Evolutionary conservation across 2,113 vertebrate genomes (phyloP).

Genomic region (Triplophysa siluroides): DNA sequence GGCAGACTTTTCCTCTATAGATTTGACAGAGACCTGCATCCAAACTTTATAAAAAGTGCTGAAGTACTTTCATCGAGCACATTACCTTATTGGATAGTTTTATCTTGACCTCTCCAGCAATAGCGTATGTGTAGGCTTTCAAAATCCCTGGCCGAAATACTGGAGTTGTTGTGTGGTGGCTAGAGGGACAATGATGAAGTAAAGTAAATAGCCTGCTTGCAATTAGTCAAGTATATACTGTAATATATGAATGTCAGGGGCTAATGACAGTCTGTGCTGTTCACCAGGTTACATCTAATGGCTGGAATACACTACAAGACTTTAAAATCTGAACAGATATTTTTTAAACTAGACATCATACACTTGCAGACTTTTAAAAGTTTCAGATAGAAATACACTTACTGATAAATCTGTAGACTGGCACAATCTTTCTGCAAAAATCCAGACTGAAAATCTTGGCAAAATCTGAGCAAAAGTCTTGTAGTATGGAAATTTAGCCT

Average conservation of each 20-base stretch:
- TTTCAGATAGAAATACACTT: too few relatives aligned
- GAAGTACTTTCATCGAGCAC: conserved; percentile 49
- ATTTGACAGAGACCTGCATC: conserved; percentile 58
- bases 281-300: conserved; percentile 48
- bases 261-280: conserved; percentile 30
- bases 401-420: too few relatives aligned
- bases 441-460: too few relatives aligned
- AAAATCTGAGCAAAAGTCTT: too few relatives aligned
- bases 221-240: conserved; percentile 31
- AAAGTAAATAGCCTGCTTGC: conserved; percentile 47
- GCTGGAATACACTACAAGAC: too few relatives aligned
- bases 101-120: conserved; percentile 50
- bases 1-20: conserved; percentile 65
- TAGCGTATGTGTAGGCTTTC: conserved; percentile 38
- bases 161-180: conserved; percentile 36
- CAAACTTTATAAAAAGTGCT: conserved; percentile 44
- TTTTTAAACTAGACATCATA: too few relatives aligned
- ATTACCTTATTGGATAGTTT: conserved; percentile 52
- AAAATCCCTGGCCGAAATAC: conserved; percentile 34
- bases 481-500: too few relatives aligned
- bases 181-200: conserved; percentile 49
- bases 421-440: too few relatives aligned
- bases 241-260: conserved; percentile 1
- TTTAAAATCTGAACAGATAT: too few relatives aligned
- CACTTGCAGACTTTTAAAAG: too few relatives aligned